Base-by-base conservation (phyloP, 2,113 vertebrate genomes). In the Misgurnus anguillicaudatus region DNA sequence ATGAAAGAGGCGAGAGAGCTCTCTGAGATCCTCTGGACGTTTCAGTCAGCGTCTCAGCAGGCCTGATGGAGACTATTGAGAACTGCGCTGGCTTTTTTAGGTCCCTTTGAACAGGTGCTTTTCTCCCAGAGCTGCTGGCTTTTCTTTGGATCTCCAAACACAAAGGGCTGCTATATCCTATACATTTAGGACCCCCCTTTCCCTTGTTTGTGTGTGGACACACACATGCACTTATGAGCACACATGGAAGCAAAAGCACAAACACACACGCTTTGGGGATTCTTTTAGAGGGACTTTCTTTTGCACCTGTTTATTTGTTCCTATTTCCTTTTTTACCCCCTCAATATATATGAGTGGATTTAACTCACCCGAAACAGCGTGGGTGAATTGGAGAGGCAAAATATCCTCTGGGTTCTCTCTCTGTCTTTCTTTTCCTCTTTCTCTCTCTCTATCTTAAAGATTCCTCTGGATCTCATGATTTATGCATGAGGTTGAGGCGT, bases 391-490 rank as follows among this genome's bases (percentile, higher is more conserved):
- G 87, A 90, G 89, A 90, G 90, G 88, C 89, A 90, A 91, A 92
- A 91, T 89, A 91, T 92, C 91, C 91, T 91, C 88, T 90, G 91
- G 90, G 90, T 90, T 90, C 90, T 84, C 90, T 90, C 87, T 87
- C 86, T 90, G 45, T 76, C 67, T 53, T 14, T 63, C 45, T 68
- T 21, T 45, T 24, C 47, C 51, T 67, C 53, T 66, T 17, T 68
- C 41, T 48, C n/a, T 68, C 31, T 39, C 76, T 91, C 60, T 65
- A 90, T 93, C 89, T 89, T 89, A 91, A 92, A 88, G 89, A 90
- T 90, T 92, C 90, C 89, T 91, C 90, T 88, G 87, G 90, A 91
- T 89, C 89, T 92, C 89, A 92, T 93, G 91, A 91, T 92, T 93
- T 91, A 93, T 93, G 91, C 85, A 92, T 93, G 88, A 81, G 85